Conservation (phyloP, 64 coral and sea anemone genomes). For the Trachythela sp. region DNA sequence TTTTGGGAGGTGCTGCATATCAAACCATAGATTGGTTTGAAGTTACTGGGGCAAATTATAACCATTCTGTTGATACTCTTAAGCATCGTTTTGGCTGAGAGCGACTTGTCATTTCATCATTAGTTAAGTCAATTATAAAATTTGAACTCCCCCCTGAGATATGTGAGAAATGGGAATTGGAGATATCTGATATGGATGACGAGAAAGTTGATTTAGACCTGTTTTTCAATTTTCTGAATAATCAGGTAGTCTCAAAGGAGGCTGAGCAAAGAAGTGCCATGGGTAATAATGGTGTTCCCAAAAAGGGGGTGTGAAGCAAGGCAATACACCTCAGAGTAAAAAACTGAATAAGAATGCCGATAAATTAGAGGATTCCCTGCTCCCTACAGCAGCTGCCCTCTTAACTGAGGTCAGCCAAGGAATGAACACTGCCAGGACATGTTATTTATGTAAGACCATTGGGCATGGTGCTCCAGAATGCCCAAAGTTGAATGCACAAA, state of each 20-base stretch:
- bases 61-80: conserved; percentile 32
- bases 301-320: no score
- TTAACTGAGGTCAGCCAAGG: background rate
- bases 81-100: conserved; percentile 48
- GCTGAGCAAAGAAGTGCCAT: conserved; percentile 14
- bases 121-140: conserved; percentile 40
- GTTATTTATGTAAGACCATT: conserved; percentile 25
- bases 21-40: conserved; percentile 44
- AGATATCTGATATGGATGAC: no score
- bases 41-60: conserved; percentile 51
- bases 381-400: background rate
- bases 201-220: no score
- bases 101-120: conserved; percentile 51
- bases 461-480: conserved; percentile 2
- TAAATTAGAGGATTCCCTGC: background rate
- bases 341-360: background rate
- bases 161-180: background rate
- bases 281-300: background rate
- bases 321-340: no score
- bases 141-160: conserved; percentile 17
- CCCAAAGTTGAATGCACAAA: conserved; percentile 24
- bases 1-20: conserved; percentile 35
- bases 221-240: conserved; percentile 39
- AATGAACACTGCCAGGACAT: background rate
- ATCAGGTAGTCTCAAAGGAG: conserved; percentile 48